phyloP scores from a whole-genome alignment of 2,888 invertebrate species.

The Aphodius sticticus region DNA sequence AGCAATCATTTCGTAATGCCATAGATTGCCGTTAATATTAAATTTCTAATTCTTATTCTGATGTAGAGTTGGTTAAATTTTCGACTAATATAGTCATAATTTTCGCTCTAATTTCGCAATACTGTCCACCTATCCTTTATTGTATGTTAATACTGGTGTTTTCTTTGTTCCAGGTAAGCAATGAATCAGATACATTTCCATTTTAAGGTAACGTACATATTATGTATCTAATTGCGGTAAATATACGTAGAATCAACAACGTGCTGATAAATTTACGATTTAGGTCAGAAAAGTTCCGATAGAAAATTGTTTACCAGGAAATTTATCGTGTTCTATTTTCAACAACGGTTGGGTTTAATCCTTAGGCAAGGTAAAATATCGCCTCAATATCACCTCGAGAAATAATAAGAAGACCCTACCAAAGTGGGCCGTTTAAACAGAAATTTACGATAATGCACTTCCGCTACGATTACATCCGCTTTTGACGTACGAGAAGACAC shows the following conservation, averaged over 20 bases:
- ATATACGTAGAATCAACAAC: background rate
- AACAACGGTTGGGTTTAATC: background rate
- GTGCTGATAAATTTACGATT: background rate
- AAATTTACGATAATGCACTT: background rate
- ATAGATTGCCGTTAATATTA: background rate
- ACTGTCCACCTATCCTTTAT: background rate
- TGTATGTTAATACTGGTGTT: background rate
- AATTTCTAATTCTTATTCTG: background rate
- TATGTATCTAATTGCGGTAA: background rate
- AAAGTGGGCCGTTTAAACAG: background rate
- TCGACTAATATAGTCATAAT: background rate
- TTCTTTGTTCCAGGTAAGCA: background rate
- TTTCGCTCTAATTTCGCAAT: background rate
- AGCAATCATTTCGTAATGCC: background rate
- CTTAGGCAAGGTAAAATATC: background rate
- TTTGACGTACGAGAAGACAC: background rate
- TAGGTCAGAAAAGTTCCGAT: background rate
- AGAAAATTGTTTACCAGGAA: background rate
- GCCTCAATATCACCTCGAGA: background rate
- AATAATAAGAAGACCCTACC: background rate
- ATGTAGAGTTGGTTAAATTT: too few species aligned
- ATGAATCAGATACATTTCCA: background rate
- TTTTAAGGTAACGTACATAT: background rate
- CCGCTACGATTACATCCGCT: background rate
- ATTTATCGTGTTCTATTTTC: background rate